phyloP scores from a whole-genome alignment of 2,797 vertebrate genomes.

The Microctenopoma stevenorrisi region DNA sequence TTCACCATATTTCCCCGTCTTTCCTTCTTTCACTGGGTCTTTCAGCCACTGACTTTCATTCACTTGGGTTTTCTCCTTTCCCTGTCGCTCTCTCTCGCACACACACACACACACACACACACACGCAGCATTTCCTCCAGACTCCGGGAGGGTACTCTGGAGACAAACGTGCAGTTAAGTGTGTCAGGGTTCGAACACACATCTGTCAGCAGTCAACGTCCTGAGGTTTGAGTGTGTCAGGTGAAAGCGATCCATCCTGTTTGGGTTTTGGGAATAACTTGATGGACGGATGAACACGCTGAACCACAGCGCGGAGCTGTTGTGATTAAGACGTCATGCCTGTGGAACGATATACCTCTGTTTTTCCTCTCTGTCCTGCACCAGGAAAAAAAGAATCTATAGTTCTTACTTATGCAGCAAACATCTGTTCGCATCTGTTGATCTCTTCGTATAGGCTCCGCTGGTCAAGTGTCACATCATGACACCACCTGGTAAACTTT shows the following conservation, averaged over 20 bases:
- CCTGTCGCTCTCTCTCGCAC: neutral
- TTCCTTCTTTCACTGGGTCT: neutral
- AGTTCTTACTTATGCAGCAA: neutral
- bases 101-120: conserved; percentile 5
- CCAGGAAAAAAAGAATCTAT: neutral
- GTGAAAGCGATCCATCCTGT: conserved; percentile 35
- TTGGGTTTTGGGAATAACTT: conserved; percentile 33
- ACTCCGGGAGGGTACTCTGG: conserved; percentile 19
- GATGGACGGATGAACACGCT: conserved; percentile 47
- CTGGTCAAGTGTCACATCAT: conserved; percentile 30
- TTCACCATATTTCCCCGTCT: neutral
- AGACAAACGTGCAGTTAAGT: conserved; percentile 51
- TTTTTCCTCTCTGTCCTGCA: neutral
- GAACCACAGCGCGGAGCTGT: neutral
- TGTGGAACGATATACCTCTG: conserved; percentile 16
- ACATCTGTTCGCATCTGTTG: conserved; percentile 7
- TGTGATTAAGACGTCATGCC: conserved; percentile 44
- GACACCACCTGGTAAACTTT: conserved; percentile 3
- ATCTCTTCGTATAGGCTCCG: conserved; percentile 33
- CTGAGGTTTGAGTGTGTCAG: conserved; percentile 27
- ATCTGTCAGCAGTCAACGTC: conserved; percentile 59
- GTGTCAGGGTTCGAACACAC: conserved; percentile 37
- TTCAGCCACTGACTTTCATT: conserved; percentile 3
- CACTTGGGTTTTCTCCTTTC: neutral
- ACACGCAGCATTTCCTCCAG: conserved; percentile 16